These are phyloP conservation scores for Camponotus fellah DNA, from an alignment of 2,888 invertebrate genomes.

Conservation along the genomic window DNA sequence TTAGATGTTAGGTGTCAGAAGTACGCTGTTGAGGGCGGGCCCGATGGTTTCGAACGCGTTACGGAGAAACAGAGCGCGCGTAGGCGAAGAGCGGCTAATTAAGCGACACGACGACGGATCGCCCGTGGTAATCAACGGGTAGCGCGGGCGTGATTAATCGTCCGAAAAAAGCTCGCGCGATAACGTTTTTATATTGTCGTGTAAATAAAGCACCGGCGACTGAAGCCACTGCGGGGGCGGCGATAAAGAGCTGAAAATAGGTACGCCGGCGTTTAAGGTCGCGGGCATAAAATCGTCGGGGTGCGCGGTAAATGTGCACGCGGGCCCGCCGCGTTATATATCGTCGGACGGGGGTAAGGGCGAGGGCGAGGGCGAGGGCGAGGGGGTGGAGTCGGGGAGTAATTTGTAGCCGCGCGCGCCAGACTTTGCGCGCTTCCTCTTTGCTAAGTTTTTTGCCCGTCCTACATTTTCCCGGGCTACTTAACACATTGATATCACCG, in stretches of 20 bases:
- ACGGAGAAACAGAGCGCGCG: slow-evolving; percentile 5
- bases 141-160: slow-evolving; percentile 77
- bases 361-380: not conserved
- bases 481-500: slow-evolving; percentile 52
- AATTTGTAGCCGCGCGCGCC: slow-evolving; percentile 58
- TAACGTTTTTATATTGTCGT: slow-evolving; percentile 71
- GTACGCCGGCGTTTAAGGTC: slow-evolving; percentile 70
- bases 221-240: slow-evolving; percentile 8
- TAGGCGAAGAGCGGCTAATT: slow-evolving; percentile 63
- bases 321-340: slow-evolving; percentile 35
- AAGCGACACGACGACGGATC: slow-evolving; percentile 59
- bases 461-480: slow-evolving; percentile 40
- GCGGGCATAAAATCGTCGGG: slow-evolving; percentile 65
- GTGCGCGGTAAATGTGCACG: slow-evolving; percentile 42
- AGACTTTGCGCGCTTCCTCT: slow-evolving; percentile 37
- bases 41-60: not conserved
- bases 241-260: slow-evolving; percentile 64
- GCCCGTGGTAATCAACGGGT: slow-evolving; percentile 76
- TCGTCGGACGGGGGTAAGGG: slow-evolving; percentile 18
- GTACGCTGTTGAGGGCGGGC: slow-evolving; percentile 51
- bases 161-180: slow-evolving; percentile 69
- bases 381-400: slow-evolving; percentile 23
- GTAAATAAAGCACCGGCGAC: slow-evolving; percentile 68
- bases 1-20: slow-evolving; percentile 51
- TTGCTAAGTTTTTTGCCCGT: slow-evolving; percentile 50